Evolutionary conservation across 2,888 invertebrate species (phyloP).

Genomic region (Orthosia incerta): DNA sequence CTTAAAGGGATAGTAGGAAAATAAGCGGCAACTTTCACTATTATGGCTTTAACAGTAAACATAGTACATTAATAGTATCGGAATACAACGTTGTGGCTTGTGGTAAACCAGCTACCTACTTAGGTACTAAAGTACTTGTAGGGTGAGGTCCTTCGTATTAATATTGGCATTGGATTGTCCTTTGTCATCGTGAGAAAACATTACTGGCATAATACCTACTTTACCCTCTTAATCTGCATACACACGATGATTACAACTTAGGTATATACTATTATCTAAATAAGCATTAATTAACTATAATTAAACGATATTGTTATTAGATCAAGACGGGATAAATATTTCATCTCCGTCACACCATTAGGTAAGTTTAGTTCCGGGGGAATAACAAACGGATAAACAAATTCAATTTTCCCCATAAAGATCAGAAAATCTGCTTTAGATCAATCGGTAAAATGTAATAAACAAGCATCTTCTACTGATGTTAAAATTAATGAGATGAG

Average conservation of each 20-base stretch:
- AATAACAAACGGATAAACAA: conserved; percentile 19
- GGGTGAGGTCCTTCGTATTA: background rate
- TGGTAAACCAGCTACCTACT: background rate
- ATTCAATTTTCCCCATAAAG: conserved; percentile 40
- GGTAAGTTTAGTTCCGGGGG: conserved; percentile 13
- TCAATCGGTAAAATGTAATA: conserved; percentile 19
- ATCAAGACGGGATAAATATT: background rate
- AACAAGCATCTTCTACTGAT: conserved; percentile 20
- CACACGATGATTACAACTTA: background rate
- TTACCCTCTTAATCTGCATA: background rate
- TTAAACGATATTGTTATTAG: background rate
- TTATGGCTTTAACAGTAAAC: background rate
- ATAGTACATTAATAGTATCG: background rate
- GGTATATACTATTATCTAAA: background rate
- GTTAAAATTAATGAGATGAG: conserved; percentile 5
- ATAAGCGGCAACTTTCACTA: conserved; percentile 29
- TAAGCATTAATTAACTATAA: conserved; percentile 3
- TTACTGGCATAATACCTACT: background rate
- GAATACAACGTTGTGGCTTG: conserved; percentile 17
- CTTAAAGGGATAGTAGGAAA: conserved; percentile 12
- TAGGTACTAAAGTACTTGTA: background rate
- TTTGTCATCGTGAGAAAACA: conserved; percentile 12
- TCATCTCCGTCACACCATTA: background rate
- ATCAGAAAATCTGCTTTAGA: conserved; percentile 10
- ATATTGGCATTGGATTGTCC: background rate